phyloP scores from a whole-genome alignment of 2,888 invertebrate genomes.

The Trissoscelio sp. region DNA sequence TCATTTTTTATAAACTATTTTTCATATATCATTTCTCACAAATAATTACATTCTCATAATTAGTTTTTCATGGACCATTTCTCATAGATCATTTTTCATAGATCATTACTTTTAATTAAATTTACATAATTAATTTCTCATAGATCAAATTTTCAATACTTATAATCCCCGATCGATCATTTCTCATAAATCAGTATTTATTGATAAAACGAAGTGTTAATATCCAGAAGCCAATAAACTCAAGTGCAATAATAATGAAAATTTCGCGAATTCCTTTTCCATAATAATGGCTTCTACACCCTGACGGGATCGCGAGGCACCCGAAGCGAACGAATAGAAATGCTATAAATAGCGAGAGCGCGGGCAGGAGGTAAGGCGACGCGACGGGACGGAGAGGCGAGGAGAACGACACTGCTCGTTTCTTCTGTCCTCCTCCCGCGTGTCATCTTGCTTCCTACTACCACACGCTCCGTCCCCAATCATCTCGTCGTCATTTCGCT shows the following conservation, averaged over 20 bases:
- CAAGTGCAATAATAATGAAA: slow-evolving; percentile 80
- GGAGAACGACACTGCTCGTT: slow-evolving; percentile 49
- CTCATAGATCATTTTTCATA: no score
- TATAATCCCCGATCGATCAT: no score
- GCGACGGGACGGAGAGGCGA: slow-evolving; percentile 8
- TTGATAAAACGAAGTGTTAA: slow-evolving; percentile 79
- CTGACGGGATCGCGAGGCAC: slow-evolving; percentile 75
- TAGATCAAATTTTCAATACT: no score
- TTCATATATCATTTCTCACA: no score
- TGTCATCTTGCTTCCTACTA: slow-evolving; percentile 69
- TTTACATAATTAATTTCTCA: no score
- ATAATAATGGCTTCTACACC: slow-evolving; percentile 80
- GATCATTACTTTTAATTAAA: no score
- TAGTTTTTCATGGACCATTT: no score
- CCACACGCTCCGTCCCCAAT: slow-evolving; percentile 72
- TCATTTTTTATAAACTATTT: no score
- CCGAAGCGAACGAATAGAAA: slow-evolving; percentile 80
- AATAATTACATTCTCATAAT: no score
- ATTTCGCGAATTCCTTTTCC: slow-evolving; percentile 77
- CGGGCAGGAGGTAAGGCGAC: slow-evolving; percentile 8
- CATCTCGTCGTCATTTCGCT: slow-evolving; percentile 75
- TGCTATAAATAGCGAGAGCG: slow-evolving; percentile 77
- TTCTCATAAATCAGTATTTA: neutral
- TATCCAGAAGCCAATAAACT: slow-evolving; percentile 81
- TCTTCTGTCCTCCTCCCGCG: slow-evolving; percentile 67